phyloP scores from a whole-genome alignment of 2,888 invertebrate genomes.

The Venusia cambrica region DNA sequence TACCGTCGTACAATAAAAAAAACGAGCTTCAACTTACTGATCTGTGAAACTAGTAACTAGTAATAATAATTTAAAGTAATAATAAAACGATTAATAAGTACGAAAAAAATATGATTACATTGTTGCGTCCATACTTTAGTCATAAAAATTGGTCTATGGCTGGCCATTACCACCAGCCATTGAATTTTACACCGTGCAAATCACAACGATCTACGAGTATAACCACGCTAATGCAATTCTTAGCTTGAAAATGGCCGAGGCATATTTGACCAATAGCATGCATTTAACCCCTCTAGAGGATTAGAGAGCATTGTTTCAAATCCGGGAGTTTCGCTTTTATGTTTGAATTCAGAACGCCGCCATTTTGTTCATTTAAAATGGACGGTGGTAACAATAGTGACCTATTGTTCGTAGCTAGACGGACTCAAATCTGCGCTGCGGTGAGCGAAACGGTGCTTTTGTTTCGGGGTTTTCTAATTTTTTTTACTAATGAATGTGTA shows the following conservation, averaged over 20 bases:
- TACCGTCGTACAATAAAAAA: too few species aligned
- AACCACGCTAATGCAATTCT: slow-evolving; percentile 39
- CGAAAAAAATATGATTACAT: too few species aligned
- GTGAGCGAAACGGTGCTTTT: slow-evolving; percentile 56
- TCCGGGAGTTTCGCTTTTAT: slow-evolving; percentile 51
- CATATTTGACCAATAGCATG: slow-evolving; percentile 74
- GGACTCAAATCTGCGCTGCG: slow-evolving; percentile 44
- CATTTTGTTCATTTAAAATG: slow-evolving; percentile 81
- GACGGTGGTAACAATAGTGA: slow-evolving; percentile 73
- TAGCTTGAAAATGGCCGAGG: slow-evolving; percentile 40
- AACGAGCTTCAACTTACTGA: too few species aligned
- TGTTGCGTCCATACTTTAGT: too few species aligned
- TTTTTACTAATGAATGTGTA: too few species aligned
- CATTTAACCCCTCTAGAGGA: slow-evolving; percentile 74
- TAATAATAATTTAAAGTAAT: too few species aligned
- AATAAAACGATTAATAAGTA: too few species aligned
- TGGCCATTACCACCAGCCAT: too few species aligned
- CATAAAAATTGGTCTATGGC: too few species aligned
- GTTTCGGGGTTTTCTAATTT: slow-evolving; percentile 67
- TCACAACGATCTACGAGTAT: slow-evolving; percentile 30
- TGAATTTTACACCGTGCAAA: slow-evolving; percentile 30
- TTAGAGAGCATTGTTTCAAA: slow-evolving; percentile 76
- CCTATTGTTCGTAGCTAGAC: slow-evolving; percentile 63
- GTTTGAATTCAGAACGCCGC: slow-evolving; percentile 65
- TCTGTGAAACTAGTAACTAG: too few species aligned